A percentile compares a stretch with the other conserved stretches of the same genome.
phyloP scores from a whole-genome alignment of 2,797 vertebrate species.

The Galaxias olidus region DNA sequence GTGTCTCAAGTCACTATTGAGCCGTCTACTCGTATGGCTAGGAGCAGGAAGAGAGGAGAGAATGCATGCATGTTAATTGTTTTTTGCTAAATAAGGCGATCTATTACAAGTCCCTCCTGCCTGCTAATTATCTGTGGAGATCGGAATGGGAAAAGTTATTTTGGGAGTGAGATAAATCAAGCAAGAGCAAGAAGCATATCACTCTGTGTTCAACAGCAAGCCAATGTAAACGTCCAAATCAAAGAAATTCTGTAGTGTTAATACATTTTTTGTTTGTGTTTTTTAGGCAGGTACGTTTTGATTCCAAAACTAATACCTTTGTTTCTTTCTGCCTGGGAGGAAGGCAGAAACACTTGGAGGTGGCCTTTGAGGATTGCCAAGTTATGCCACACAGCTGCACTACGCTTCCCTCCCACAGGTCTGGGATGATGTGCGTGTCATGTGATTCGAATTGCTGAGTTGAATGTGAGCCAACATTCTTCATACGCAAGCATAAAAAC shows the following conservation, averaged over 20 bases:
- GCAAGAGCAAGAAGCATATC: constrained; percentile 10
- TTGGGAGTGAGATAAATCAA: not conserved
- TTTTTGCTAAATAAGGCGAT: constrained; percentile 52
- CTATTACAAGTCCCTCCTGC: not conserved
- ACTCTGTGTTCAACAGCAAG: no score
- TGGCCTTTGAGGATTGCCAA: constrained; percentile 17
- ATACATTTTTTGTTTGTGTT: no score
- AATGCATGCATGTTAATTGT: constrained; percentile 56
- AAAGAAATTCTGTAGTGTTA: no score
- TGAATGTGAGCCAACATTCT: constrained; percentile 40
- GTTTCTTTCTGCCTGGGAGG: no score
- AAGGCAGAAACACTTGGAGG: not conserved
- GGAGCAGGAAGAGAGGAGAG: constrained; percentile 30
- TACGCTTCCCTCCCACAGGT: constrained; percentile 51
- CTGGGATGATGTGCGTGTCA: constrained; percentile 65
- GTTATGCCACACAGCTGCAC: constrained; percentile 42
- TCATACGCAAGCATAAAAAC: constrained; percentile 26
- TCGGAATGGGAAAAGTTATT: not conserved
- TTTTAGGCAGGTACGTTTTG: no score
- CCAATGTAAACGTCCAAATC: no score
- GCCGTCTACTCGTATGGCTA: not conserved
- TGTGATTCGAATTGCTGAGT: constrained; percentile 63
- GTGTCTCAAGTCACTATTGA: constrained; percentile 7
- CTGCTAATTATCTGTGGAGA: not conserved
- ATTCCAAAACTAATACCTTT: no score